Evolutionary conservation across 2,113 vertebrate species (phyloP).

Genomic region (Dascyllus trimaculatus): DNA sequence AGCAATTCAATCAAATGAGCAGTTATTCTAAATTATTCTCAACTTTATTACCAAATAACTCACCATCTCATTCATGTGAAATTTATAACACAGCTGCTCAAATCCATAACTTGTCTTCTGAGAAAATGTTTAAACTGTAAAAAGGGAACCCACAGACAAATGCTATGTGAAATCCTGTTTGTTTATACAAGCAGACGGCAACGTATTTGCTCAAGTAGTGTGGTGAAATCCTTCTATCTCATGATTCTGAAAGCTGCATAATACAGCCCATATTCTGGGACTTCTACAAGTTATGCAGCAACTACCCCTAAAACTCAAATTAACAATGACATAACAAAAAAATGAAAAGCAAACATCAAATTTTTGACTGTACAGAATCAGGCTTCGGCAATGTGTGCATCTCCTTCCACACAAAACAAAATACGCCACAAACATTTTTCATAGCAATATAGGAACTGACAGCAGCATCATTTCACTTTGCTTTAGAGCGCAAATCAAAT

Average conservation of each 20-base stretch:
- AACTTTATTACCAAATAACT: constrained; percentile 35
- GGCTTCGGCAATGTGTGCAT: constrained; percentile 21
- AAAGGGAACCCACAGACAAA: constrained; percentile 15
- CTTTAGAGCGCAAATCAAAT: constrained; percentile 53
- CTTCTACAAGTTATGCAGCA: constrained; percentile 46
- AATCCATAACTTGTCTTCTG: constrained; percentile 48
- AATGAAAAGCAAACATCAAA: constrained; percentile 31
- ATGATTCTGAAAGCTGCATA: constrained; percentile 29
- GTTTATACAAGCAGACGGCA: constrained; percentile 30
- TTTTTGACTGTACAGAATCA: constrained; percentile 19
- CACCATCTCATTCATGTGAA: constrained; percentile 26
- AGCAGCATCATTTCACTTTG: constrained; percentile 47
- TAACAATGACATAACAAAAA: constrained; percentile 10
- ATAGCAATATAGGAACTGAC: constrained; percentile 49
- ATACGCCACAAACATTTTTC: constrained; percentile 29
- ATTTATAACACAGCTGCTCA: constrained; percentile 38
- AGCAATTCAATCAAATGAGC: constrained; percentile 19
- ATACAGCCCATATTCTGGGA: background rate
- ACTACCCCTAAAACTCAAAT: constrained; percentile 20
- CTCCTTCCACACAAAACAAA: constrained; percentile 28
- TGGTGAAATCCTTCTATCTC: constrained; percentile 22
- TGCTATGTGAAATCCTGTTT: constrained; percentile 14
- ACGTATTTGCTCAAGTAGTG: constrained; percentile 47
- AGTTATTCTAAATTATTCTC: constrained; percentile 25
- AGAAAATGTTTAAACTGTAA: constrained; percentile 34